phyloP scores from a whole-genome alignment of 1,140 invertebrate species.

The Rhopalosiphum padi region DNA sequence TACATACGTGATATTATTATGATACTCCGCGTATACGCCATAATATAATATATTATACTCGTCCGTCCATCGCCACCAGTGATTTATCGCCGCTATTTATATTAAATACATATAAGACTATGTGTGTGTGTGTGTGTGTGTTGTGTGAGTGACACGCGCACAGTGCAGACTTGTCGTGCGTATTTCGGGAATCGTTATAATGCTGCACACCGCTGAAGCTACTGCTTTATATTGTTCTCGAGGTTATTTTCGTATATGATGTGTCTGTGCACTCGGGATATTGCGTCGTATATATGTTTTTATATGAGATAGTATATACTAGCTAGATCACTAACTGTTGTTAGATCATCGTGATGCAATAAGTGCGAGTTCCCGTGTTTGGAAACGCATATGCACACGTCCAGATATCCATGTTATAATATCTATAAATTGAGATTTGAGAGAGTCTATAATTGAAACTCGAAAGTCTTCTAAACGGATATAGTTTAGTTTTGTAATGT shows the following conservation, averaged over 20 bases:
- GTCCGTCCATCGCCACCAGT: neutral
- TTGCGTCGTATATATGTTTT: neutral
- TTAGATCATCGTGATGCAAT: too few relatives aligned
- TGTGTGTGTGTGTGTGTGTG: neutral
- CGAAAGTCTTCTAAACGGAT: too few relatives aligned
- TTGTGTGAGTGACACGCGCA: too few relatives aligned
- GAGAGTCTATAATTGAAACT: too few relatives aligned
- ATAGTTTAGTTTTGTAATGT: too few relatives aligned
- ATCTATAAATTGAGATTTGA: too few relatives aligned
- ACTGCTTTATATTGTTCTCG: neutral
- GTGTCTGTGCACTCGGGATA: neutral
- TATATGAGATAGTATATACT: too few relatives aligned
- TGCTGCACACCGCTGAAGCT: neutral
- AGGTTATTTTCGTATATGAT: neutral
- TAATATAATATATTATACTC: neutral
- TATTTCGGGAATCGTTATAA: conserved; percentile 20
- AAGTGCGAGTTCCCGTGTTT: too few relatives aligned
- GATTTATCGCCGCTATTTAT: conserved; percentile 35
- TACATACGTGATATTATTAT: neutral
- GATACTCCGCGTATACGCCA: neutral
- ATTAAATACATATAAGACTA: too few relatives aligned
- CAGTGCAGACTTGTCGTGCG: neutral
- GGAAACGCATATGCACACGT: too few relatives aligned
- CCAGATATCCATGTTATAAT: too few relatives aligned
- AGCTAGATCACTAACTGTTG: too few relatives aligned